These are phyloP conservation scores for Drosophila greeni DNA, from an alignment of 2,888 invertebrate genomes.

Conservation along the genomic window DNA sequence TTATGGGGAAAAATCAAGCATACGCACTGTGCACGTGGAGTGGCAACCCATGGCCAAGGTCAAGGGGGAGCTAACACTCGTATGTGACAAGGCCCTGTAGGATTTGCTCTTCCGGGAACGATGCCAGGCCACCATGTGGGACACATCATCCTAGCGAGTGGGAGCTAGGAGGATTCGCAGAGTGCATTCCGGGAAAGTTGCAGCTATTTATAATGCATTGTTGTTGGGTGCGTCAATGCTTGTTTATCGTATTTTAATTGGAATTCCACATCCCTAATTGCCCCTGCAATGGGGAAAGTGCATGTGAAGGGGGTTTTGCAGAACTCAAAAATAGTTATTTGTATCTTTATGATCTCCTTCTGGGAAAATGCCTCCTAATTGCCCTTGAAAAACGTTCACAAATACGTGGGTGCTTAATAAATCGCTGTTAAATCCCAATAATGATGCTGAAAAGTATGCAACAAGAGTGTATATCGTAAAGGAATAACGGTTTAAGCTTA, in stretches of 20 bases:
- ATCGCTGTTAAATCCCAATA: not conserved
- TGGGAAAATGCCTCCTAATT: not conserved
- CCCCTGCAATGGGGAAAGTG: not conserved
- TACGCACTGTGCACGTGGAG: slow-evolving; percentile 7
- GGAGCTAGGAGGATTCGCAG: not conserved
- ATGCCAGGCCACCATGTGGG: too few relatives aligned
- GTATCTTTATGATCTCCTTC: not conserved
- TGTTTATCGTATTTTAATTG: not conserved
- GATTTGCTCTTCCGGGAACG: not conserved
- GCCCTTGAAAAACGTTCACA: not conserved
- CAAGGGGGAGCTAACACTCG: not conserved
- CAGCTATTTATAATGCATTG: not conserved
- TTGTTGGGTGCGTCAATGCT: not conserved
- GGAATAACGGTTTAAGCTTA: not conserved
- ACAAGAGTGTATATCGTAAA: not conserved
- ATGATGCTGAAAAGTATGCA: not conserved
- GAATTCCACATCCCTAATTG: not conserved
- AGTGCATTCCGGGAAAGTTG: not conserved
- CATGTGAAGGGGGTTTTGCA: not conserved
- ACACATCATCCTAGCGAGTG: not conserved
- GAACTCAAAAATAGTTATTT: not conserved
- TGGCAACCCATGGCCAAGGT: not conserved
- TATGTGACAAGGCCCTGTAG: not conserved
- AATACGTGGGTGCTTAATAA: too few relatives aligned
- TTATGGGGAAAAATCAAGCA: not conserved